phyloP scores from a whole-genome alignment of 2,888 invertebrate genomes.

The Xanthorhoe spadicearia region DNA sequence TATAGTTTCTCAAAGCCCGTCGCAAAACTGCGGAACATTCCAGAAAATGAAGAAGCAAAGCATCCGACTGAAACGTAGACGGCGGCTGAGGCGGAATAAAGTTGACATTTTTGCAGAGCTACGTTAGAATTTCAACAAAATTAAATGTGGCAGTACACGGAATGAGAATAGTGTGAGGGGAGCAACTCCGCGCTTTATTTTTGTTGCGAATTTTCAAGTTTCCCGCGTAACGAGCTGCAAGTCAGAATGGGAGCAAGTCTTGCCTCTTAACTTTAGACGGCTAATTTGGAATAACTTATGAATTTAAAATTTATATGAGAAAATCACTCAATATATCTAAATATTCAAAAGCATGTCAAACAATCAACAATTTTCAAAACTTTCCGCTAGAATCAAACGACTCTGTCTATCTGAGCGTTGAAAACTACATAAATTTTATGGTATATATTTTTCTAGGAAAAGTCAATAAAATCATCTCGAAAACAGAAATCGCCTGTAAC shows the following conservation, averaged over 20 bases:
- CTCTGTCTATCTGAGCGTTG: too few relatives aligned
- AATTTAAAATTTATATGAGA: constrained; percentile 14
- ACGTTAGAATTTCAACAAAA: constrained; percentile 83
- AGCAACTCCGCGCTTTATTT: constrained; percentile 58
- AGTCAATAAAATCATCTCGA: too few relatives aligned
- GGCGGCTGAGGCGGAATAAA: constrained; percentile 82
- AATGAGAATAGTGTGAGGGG: constrained; percentile 80
- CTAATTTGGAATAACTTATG: constrained; percentile 26
- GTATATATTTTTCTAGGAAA: too few relatives aligned
- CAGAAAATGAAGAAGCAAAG: constrained; percentile 81
- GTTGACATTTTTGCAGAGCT: constrained; percentile 85
- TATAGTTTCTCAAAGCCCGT: constrained; percentile 83
- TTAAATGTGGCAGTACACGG: constrained; percentile 84
- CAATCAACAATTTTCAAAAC: too few relatives aligned
- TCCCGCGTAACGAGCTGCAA: constrained; percentile 29
- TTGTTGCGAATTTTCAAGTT: constrained; percentile 59
- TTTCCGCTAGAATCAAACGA: too few relatives aligned
- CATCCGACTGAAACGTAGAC: constrained; percentile 78
- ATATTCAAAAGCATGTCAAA: too few relatives aligned
- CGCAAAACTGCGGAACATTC: constrained; percentile 79
- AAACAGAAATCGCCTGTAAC: too few relatives aligned
- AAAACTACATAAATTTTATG: too few relatives aligned
- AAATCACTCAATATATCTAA: constrained; percentile 7
- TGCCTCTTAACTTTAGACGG: constrained; percentile 19
- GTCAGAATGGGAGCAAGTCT: constrained; percentile 23